Evolutionary conservation across 30 jellyfish, hydroid and myxozoan species (phyloP), one percentile per base, ranked within the genome.

Genomic region (Pseudorhiza aurosa): DNA sequence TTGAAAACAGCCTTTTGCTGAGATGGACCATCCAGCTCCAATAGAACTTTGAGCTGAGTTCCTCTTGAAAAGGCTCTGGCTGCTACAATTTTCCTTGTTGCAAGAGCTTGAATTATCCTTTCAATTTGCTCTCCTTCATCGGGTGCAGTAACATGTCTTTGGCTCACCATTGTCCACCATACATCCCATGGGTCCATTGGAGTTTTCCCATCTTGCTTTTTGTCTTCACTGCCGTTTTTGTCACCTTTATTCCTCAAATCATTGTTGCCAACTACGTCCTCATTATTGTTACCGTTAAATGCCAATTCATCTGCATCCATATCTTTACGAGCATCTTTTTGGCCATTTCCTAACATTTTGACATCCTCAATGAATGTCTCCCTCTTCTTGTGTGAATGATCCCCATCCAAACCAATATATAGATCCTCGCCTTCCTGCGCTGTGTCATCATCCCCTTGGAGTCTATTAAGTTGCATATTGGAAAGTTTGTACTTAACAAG

Each of bases 131-230:
- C 7, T 12, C 30, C 65, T 11, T 76, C 72, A 14, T 42, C 47
- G 1, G 89, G 80, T 4, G 59, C 24, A n/a, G 99, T 93, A 27
- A 93, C 68, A 27, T 62, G 89, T 26, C 97, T 72, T 15, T 49
- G 70, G 8, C 40, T 43, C 36, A 87, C 96, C 99, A 93, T 93
- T 56, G 94, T 82, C 84, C 86, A 71, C 99, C 99, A 93, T 6
- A 73, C 49, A 47, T 75, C 95, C 99, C 99, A 93, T 0, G 99
- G 96, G 36, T 93, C 96, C 68, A 81, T 60, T 7, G 26, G 35
- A 29, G 22, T 30, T 14, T 28, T 32, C 43, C 32, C 58, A 76
- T 58, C 40, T 1, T n/a, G 7, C 63, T 63, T 35, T 26, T 27
- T 27, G 31, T 35, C 49, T 33, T 60, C 17, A 2, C 11, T 42